Base-by-base conservation (phyloP, 2,888 invertebrate species). In the Ochropleura plecta region DNA sequence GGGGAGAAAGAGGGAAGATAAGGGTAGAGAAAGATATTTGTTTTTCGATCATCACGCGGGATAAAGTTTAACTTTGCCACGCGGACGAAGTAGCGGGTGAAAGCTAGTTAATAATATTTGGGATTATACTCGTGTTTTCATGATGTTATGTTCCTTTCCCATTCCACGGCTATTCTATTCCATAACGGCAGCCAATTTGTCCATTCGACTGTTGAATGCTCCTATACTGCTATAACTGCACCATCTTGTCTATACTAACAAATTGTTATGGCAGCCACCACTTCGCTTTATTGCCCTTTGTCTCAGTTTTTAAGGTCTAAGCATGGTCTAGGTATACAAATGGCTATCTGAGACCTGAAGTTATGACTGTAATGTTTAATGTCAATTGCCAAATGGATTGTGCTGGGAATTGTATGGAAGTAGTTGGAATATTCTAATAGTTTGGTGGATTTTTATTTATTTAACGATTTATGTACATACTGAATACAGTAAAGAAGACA, bases 281-380 rank as follows among this genome's bases (percentile, higher is more conserved):
- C 55, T 65, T 76, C 63, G 51, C 67, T 86, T 87, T 87, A 87
- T 85, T 49, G 70, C 69, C 73, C 85, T 86, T 87, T 87, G 88
- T 87, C 67, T 80, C 20, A 63, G 66, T 78, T 79, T 77, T 84
- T 88, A 84, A 79, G 76, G 82, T 78, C 78, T 83, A 83, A 70
- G 76, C 81, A 66, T 70, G 66, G 57, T 72, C 53, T 84, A 70
- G 55, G 81, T 84, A 44, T 69, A 66, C 70, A 70, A 79, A 79
- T 71, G 69, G 62, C 72, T 76, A 64, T 70, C 53, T 55, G 30
- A 48, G 40, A n/a, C 44, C 42, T 42, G 30, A 16, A 78, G 51
- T 81, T 81, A 74, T 81, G 74, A 62, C 44, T 78, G 65, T 18
- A 69, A 71, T 68, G 59, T 16, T 20, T 12, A 68, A 74, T 80